Evolutionary conservation across 2,113 vertebrate genomes (phyloP).

Genomic region (Desmodus rotundus): DNA sequence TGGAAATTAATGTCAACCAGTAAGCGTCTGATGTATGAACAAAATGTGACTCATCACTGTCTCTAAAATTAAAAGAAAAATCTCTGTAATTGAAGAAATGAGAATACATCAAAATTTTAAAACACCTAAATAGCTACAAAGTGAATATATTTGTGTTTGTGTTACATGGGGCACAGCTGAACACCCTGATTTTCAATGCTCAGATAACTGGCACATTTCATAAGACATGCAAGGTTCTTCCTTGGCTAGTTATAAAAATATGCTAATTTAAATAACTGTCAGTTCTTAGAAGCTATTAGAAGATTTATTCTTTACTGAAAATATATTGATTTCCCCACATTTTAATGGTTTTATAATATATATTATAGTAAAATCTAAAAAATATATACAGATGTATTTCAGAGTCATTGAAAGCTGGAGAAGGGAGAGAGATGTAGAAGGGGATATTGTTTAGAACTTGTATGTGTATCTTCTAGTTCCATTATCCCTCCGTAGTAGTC

Average conservation of each 20-base stretch:
- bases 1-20: slow-evolving; percentile 23
- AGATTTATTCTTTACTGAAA: neutral
- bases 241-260: slow-evolving; percentile 1
- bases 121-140: neutral
- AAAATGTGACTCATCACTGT: neutral
- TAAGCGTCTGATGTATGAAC: neutral
- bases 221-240: neutral
- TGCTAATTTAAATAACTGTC: neutral
- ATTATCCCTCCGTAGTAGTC: neutral
- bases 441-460: neutral
- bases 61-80: slow-evolving; percentile 43
- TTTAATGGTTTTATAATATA: neutral
- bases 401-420: neutral
- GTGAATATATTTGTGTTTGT: neutral
- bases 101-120: neutral
- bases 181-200: neutral
- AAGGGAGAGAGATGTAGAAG: neutral
- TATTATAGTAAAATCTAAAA: neutral
- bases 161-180: neutral
- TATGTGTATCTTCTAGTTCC: neutral
- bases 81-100: neutral
- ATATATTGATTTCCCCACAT: neutral
- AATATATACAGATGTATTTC: neutral
- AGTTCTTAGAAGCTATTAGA: neutral
- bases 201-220: neutral